Evolutionary conservation across 1,140 invertebrate genomes (phyloP), one percentile per base, ranked within the genome.

Genomic region (Trachelipus rathkii): DNA sequence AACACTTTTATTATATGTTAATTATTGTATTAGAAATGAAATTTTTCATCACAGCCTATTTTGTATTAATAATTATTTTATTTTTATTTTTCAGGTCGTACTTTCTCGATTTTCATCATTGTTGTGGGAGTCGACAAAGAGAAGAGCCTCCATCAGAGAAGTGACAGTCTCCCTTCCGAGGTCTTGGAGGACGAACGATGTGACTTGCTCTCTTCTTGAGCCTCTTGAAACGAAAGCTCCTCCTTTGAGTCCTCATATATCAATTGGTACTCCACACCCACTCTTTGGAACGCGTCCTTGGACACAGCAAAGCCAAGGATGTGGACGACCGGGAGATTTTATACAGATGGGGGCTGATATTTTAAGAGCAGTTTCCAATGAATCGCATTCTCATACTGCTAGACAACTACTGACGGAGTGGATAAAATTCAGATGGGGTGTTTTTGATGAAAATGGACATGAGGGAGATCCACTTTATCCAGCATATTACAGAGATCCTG

Each of bases 391-490:
- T 21, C 71, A 77, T 53, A 77, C 77, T 19, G 77, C 79, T 24
- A 85, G 86, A 77, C 83, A 85, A 19, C 83, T 92, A 21, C 85
- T 90, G 7, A 88, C 87, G 77, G 88, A 91, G 82, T 92, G 89
- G 86, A 88, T 89, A 2, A 89, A 89, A 82, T 90, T 89, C 81
- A 87, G 90, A 0, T 92, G 90, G 84, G 90, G 90, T n/a, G 89
- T 92, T 8, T 92, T 91, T 83, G 89, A 91, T 80, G 90, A 91
- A 85, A 86, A 88, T 76, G 89, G 89, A 6, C 89, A 88, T 78
- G 79, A 84, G 23, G 85, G 86, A 33, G 89, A 91, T 84, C 85
- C 86, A 5, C 85, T 90, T n/a, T 90, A 90, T 81, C 89, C 89
- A 0, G 71, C 80, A 13, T 75, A 72, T 21, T 79, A 77, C 74